A percentile compares a stretch with the other conserved stretches of the same genome.
phyloP scores from a whole-genome alignment of 2,888 invertebrate species.

The Luperina nickerlii region DNA sequence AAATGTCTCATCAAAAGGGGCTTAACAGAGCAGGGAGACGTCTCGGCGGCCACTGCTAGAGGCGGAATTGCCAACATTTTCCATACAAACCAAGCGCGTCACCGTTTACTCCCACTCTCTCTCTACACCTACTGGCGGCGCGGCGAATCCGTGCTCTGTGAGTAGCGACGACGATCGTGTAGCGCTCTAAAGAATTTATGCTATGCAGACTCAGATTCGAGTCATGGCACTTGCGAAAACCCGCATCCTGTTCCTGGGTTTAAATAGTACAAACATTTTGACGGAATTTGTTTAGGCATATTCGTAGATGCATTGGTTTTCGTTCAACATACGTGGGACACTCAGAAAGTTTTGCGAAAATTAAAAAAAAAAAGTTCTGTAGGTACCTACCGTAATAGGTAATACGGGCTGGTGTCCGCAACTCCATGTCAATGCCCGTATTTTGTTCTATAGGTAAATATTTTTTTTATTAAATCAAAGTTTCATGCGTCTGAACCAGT shows the following conservation, averaged over 20 bases:
- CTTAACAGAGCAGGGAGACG: neutral
- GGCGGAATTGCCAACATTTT: neutral
- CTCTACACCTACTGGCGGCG: neutral
- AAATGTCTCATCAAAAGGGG: neutral
- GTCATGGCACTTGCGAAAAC: neutral
- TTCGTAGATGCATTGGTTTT: neutral
- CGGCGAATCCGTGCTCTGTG: too few species aligned
- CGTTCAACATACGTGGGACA: neutral
- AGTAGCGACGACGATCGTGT: too few species aligned
- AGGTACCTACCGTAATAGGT: too few species aligned
- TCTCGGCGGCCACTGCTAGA: too few species aligned
- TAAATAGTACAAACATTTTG: neutral
- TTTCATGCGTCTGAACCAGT: too few species aligned
- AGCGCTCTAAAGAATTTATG: neutral
- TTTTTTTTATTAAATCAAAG: too few species aligned
- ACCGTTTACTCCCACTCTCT: neutral
- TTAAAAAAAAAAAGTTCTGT: too few species aligned
- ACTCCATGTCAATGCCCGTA: too few species aligned
- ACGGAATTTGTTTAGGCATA: neutral
- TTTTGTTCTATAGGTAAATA: too few species aligned
- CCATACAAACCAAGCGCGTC: neutral
- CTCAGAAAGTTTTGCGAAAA: too few species aligned
- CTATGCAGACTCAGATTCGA: neutral
- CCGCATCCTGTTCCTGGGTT: too few species aligned
- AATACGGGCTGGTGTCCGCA: too few species aligned